phyloP scores from a whole-genome alignment of 1,140 invertebrate species.

The Drosophila melanogaster region Release_6_plus_ISO1_MT NT_033777.3:30639001-30639500 shows the following conservation, averaged over 20 bases:
- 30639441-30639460: slow-evolving; percentile 61
- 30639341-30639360: slow-evolving; percentile 82
- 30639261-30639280: slow-evolving; percentile 1
- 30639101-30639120: too few species aligned
- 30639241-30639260: not conserved
- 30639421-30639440: not conserved
- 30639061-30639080: not conserved
- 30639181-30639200: too few species aligned
- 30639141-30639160: too few species aligned
- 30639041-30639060: slow-evolving; percentile 8
- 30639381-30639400: slow-evolving; percentile 40
- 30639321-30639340: slow-evolving; percentile 80
- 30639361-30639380: slow-evolving; percentile 70
- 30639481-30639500: slow-evolving; percentile 82
- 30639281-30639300: slow-evolving; percentile 4
- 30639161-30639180: not conserved
- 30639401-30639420: slow-evolving; percentile 2
- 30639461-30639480: slow-evolving; percentile 82
- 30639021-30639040: slow-evolving; percentile 25
- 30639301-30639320: slow-evolving; percentile 54
- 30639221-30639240: too few species aligned
- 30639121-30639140: not conserved
- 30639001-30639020: slow-evolving; percentile 64
- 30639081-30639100: not conserved
- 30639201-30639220: too few species aligned